phyloP scores from a whole-genome alignment of 2,888 invertebrate genomes.

The Thera britannica region DNA sequence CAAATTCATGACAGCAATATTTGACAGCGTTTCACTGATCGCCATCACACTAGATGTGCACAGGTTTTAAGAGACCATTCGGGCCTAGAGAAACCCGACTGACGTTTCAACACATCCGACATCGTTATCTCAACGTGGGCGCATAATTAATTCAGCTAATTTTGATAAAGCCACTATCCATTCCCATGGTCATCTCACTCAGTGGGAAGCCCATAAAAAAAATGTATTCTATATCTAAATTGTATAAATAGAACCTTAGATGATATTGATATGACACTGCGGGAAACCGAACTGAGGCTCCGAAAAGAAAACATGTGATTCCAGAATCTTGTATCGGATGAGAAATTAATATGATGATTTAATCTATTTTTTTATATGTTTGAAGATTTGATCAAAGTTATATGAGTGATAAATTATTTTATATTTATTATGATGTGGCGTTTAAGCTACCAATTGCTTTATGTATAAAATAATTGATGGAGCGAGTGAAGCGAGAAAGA shows the following conservation, averaged over 20 bases:
- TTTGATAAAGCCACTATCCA: slow-evolving; percentile 45
- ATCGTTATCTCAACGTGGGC: slow-evolving; percentile 35
- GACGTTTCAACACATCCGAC: slow-evolving; percentile 27
- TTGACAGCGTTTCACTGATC: too few relatives aligned
- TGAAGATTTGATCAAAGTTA: slow-evolving; percentile 23
- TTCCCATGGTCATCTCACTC: slow-evolving; percentile 44
- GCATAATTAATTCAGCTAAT: slow-evolving; percentile 45
- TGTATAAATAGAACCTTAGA: slow-evolving; percentile 53
- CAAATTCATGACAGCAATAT: too few relatives aligned
- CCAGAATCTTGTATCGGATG: slow-evolving; percentile 26
- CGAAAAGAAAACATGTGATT: slow-evolving; percentile 21
- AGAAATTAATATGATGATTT: slow-evolving; percentile 40
- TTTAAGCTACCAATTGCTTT: slow-evolving; percentile 1
- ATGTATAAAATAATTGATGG: background rate
- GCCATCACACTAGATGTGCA: background rate
- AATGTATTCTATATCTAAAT: slow-evolving; percentile 50
- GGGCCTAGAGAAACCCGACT: background rate
- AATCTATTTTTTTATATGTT: slow-evolving; percentile 30
- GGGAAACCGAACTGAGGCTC: slow-evolving; percentile 45
- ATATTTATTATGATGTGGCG: slow-evolving; percentile 7
- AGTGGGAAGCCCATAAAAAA: slow-evolving; percentile 44
- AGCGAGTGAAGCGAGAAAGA: background rate
- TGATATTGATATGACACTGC: slow-evolving; percentile 54
- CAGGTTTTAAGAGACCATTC: background rate
- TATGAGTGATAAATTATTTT: slow-evolving; percentile 16